Conservation (phyloP, 2,797 vertebrate genomes). For the Myotis planiceps region DNA sequence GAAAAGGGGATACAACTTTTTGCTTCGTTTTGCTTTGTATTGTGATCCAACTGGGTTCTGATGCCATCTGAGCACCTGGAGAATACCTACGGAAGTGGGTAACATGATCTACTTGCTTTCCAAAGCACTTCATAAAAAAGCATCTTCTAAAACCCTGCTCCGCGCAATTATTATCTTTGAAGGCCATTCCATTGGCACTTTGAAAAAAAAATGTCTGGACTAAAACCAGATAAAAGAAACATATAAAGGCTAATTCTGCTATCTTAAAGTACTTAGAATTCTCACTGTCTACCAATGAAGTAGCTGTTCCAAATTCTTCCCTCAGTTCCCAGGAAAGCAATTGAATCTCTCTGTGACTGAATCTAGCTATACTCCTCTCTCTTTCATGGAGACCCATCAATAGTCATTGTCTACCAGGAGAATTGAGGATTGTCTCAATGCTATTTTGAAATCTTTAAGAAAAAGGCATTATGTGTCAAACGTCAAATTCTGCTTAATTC, state of each 20-base stretch:
- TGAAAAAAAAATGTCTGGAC: background rate
- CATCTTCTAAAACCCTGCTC: background rate
- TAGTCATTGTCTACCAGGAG: background rate
- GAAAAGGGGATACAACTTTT: background rate
- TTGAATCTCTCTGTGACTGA: slow-evolving; percentile 41
- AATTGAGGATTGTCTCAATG: slow-evolving; percentile 32
- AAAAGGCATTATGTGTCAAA: background rate
- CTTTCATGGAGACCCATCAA: background rate
- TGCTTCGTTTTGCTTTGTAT: background rate
- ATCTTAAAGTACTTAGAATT: background rate
- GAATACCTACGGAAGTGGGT: background rate
- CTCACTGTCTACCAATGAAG: background rate
- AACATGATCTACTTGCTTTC: background rate
- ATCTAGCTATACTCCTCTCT: background rate
- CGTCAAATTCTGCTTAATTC: slow-evolving; percentile 29
- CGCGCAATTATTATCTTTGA: slow-evolving; percentile 32
- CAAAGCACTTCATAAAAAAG: background rate
- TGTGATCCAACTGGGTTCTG: background rate
- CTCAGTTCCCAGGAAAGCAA: slow-evolving; percentile 14
- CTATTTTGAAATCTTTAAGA: background rate
- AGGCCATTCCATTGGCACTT: background rate
- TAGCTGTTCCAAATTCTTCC: background rate
- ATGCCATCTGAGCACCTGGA: background rate
- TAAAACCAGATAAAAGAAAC: slow-evolving; percentile 19
- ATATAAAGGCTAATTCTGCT: background rate